Base-by-base conservation (phyloP, 35 echinoderm and acorn worm species). In the Hemicentrotus pulcherrimus region DNA sequence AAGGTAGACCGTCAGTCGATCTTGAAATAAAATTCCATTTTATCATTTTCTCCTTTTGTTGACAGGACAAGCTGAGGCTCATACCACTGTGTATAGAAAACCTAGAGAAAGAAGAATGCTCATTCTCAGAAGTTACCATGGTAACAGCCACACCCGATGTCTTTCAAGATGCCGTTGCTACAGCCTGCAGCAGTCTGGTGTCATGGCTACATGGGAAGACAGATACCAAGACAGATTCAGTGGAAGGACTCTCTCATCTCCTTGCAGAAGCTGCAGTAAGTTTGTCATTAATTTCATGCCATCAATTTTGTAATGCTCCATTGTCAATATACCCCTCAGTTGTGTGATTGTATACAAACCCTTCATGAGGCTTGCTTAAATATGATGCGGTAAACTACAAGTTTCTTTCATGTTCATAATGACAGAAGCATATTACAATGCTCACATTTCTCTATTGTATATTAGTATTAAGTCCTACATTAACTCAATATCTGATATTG, bases 31-130 rank as follows among this genome's bases (percentile, higher is more conserved):
- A 50, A 50, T 86, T 86, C 32, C 85, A 31, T 86, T 32, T 28
- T 15, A 86, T 86, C 24, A 86, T 86, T 86, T 9, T 18, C 32
- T 86, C 24, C 32, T 9, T 46, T 45, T 22, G 33, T 15, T 41
- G 2, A 90, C n/a, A 93, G 91, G 91, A 93, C 48, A 78, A 96
- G 9, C 60, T 97, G 7, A 94, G 94, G 48, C 78, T 97, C 31
- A 33, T 97, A 33, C 97, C 97, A 31, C 9, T 97, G 47, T 92
- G 94, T 47, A 59, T 96, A 32, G 95, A 97, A 90, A 94, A 95
- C n/a, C 45, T 96, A 48, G 91, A 94, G 13, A 94, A 61, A 31
- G 95, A 91, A 35, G 86, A 95, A 31, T 28, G 85, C n/a, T 90
- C 91, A 18, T 97, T 97, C 58, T 86, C 58, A 31, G 61, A 96